These are phyloP conservation scores for Tokudaia tokunoshimensis DNA, from an alignment of 2,797 vertebrate genomes.

Conservation along the genomic window DNA sequence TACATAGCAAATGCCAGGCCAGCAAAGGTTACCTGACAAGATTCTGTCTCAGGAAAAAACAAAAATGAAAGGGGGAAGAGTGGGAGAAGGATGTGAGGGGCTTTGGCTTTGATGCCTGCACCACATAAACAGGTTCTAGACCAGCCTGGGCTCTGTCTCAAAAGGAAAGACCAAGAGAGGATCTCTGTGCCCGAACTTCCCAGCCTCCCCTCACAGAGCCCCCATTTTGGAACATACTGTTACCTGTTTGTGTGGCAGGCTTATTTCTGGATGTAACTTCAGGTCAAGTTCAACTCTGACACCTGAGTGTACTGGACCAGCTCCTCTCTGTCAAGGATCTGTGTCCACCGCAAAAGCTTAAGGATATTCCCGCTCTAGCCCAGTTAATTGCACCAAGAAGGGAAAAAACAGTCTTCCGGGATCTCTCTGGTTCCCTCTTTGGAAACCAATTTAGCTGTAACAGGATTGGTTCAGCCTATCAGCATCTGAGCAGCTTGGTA, in stretches of 20 bases:
- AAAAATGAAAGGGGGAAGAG: background rate
- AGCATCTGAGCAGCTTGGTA: constrained; percentile 52
- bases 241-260: background rate
- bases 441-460: constrained; percentile 65
- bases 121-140: background rate
- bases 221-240: background rate
- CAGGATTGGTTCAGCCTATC: constrained; percentile 28
- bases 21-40: background rate
- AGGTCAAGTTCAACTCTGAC: background rate
- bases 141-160: background rate
- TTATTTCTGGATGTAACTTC: background rate
- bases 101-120: background rate
- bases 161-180: background rate
- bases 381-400: background rate
- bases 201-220: fast-evolving
- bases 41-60: background rate
- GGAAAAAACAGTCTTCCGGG: background rate
- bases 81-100: no score
- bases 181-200: background rate
- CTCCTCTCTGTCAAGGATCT: background rate
- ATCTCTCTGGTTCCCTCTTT: constrained; percentile 11
- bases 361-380: constrained; percentile 11
- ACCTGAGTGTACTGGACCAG: background rate
- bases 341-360: constrained; percentile 1
- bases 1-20: background rate